Evolutionary conservation across 2,888 invertebrate species (phyloP), one percentile per base, ranked within the genome.

Genomic region (Cosmopolites sordidus): DNA sequence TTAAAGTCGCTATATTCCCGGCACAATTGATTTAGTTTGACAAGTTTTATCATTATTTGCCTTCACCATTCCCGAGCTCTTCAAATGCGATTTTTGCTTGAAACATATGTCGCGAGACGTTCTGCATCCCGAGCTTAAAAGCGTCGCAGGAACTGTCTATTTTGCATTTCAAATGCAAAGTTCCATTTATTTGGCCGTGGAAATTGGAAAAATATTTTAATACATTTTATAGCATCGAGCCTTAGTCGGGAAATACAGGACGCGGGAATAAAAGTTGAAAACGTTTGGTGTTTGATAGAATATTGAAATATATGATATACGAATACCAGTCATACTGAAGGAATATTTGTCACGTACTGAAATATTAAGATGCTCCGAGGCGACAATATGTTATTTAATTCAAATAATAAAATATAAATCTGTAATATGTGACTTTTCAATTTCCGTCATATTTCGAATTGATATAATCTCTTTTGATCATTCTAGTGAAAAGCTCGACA

Each of bases 181-280:
- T 39, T 22, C 22, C 22, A 22, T 22, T 22, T 39, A 39, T 46
- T 27, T 27, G 46, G 22, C 27, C 17, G 39, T 46, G 38, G 46
- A 46, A 45, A 45, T 45, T 45, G 45, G 45, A 45, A 46, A 45
- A 46, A 46, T 37, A 46, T 46, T 46, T 46, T 46, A 46, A 46
- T 46, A 46, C 46, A 39, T 39, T 46, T 46, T 27, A 46, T 22
- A 22, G 22, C 22, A 22, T 46, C 16, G 22, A 39, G 37, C 38
- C 39, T 22, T 22, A 27, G 11, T 33, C 8, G 33, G 11, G 3
- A 33, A 6, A 12, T 12, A 33, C 3, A 33, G 33, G 33, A 22
- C 8, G 22, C 22, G 4, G 22, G 22, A 8, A 5, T 22, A 22
- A 43, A 43, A 43, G 43, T 22, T 43, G 30, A 43, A 43, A 43